These are phyloP conservation scores for Cyphomyrmex costatus DNA, from an alignment of 1,140 invertebrate species.

Conservation along the genomic window DNA sequence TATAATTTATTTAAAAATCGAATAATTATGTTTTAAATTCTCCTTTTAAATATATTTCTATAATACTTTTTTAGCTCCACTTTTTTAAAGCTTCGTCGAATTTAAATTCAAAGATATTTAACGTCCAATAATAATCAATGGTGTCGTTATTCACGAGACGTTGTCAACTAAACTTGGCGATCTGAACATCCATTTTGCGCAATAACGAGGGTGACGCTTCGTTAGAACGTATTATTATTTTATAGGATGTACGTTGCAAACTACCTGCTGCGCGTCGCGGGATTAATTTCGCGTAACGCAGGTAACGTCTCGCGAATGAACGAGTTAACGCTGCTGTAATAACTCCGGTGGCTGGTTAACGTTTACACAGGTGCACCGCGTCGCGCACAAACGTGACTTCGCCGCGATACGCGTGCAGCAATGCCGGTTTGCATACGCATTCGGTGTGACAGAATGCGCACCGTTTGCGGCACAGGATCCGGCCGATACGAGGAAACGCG, in stretches of 20 bases:
- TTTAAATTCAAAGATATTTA: background rate
- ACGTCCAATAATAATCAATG: background rate
- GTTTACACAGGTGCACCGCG: constrained; percentile 72
- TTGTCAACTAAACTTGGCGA: constrained; percentile 19
- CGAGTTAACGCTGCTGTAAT: constrained; percentile 72
- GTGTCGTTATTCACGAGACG: background rate
- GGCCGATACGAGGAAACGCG: constrained; percentile 41
- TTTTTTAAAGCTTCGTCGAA: background rate
- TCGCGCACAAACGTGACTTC: constrained; percentile 67
- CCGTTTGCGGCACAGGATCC: constrained; percentile 20
- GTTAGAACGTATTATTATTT: constrained; percentile 49
- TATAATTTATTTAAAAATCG: background rate
- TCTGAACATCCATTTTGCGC: constrained; percentile 32
- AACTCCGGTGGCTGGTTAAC: constrained; percentile 57
- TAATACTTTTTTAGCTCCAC: background rate
- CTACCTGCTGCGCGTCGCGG: constrained; percentile 34
- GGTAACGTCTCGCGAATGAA: constrained; percentile 65
- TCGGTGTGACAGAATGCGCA: constrained; percentile 7
- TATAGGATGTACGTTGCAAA: constrained; percentile 31
- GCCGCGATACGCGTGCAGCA: constrained; percentile 10
- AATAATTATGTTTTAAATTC: background rate
- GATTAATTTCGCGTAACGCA: constrained; percentile 71
- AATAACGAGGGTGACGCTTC: constrained; percentile 48
- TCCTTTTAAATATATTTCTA: background rate
- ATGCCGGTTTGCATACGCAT: constrained; percentile 56